Base-by-base conservation (phyloP, 1,140 invertebrate genomes). In the Drosophila busckii region DNA sequence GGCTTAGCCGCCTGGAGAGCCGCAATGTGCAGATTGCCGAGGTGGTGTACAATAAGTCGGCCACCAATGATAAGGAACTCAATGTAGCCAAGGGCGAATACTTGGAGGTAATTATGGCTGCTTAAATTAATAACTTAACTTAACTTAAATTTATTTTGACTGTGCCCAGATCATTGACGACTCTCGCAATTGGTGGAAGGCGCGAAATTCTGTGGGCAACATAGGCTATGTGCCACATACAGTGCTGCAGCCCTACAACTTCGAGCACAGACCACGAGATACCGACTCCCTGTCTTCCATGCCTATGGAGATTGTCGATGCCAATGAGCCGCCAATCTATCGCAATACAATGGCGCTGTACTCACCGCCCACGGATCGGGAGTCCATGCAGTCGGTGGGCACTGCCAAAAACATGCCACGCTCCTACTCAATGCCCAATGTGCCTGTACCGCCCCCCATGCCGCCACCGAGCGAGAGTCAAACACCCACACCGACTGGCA, bases 181-280 rank as follows among this genome's bases (percentile, higher is more conserved):
- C 88, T 94, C 93, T 26, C 91, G 97, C 59, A 99, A 99, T 86
- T 99, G 98, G 98, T 99, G 98, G 98, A 97, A 98, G 88, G 94
- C 97, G 32, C 91, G 95, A 31, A 99, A 99, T 87, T 91, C 91
- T 0, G 90, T 92, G 54, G 95, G 95, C 3, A 92, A 94, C 83
- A 90, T 95, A 7, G 97, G 96, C 37, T 97, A 98, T 88, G 97
- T 98, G 31, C 98, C 98, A 0, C 96, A 99, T 88, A 99, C 98
- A 3, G 98, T 99, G 84, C 94, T 99, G 12, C 93, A 93, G 7
- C 90, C 93, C 1, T 89, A 90, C 56, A 86, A 86, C 25, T 86
- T 86, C 44, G 84, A 86, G 38, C 65, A 42, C 17, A 48, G 35
- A 32, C 46, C 42, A 1, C 61, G 65, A n/a, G 84, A 86, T 25